Percentiles rank a stretch among this genome's conserved stretches.
Conservation (phyloP, 2,113 vertebrate species). For the Sphyrna mokarran region DNA sequence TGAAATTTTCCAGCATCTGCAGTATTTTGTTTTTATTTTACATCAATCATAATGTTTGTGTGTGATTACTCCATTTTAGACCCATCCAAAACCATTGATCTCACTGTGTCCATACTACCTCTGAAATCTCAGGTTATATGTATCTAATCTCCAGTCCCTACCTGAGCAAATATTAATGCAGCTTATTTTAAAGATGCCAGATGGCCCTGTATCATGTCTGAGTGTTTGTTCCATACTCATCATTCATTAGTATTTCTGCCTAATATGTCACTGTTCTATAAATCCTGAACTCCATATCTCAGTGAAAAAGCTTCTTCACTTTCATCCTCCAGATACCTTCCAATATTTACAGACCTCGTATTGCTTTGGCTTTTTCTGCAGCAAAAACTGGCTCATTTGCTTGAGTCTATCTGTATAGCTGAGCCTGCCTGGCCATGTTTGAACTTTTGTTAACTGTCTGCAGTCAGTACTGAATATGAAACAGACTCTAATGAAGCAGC, state of each 20-base stretch:
- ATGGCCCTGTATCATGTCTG: not conserved
- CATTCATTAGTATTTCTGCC: not conserved
- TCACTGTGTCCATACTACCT: no score
- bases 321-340: not conserved
- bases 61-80: not conserved
- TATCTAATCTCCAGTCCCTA: no score
- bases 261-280: not conserved
- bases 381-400: not conserved
- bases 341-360: not conserved
- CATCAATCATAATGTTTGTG: not conserved
- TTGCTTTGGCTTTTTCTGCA: not conserved
- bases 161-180: not conserved
- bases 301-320: not conserved
- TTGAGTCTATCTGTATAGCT: not conserved
- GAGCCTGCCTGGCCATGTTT: no score
- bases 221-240: not conserved
- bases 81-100: not conserved
- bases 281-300: not conserved
- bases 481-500: not conserved
- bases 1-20: no score
- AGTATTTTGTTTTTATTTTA: no score
- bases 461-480: not conserved
- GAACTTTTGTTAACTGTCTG: not conserved
- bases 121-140: no score
- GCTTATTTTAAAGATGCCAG: not conserved